Evolutionary conservation across 2,797 vertebrate genomes (phyloP).

Genomic region (Thamnophis elegans): DNA sequence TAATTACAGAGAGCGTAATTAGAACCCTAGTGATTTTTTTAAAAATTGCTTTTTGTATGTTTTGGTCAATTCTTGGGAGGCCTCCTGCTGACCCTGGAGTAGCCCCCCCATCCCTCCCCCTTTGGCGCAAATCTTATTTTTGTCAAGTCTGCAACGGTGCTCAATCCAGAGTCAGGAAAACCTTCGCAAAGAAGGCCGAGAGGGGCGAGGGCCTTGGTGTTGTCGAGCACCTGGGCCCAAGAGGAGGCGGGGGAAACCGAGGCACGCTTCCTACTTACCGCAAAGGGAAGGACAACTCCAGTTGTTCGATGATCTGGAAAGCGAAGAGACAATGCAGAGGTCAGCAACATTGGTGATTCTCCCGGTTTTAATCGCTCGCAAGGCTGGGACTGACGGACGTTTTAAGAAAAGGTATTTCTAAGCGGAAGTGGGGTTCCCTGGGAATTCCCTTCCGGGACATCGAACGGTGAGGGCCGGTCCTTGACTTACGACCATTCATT

Average conservation of each 20-base stretch:
- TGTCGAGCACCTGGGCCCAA: background rate
- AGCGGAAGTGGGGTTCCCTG: accelerated
- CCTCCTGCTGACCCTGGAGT: background rate
- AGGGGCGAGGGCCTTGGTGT: too few species aligned
- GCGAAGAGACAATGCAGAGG: conserved; percentile 1
- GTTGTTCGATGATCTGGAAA: conserved; percentile 83
- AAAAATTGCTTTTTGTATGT: background rate
- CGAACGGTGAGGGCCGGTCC: background rate
- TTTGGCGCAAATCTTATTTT: background rate
- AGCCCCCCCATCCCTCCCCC: background rate
- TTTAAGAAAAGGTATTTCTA: background rate
- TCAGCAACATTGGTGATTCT: accelerated
- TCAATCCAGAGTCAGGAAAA: too few species aligned
- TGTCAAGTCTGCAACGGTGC: too few species aligned
- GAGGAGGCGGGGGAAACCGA: accelerated
- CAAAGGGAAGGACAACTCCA: conserved; percentile 85
- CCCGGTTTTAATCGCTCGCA: background rate
- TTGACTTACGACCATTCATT: background rate
- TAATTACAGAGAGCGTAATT: background rate
- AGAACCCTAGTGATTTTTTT: too few species aligned
- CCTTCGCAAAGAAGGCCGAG: background rate
- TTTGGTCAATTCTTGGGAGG: background rate
- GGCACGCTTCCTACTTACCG: conserved; percentile 64
- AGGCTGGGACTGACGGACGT: background rate
- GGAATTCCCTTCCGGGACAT: background rate